Evolutionary conservation across 2,113 vertebrate genomes (phyloP).

Genomic region (Petromus typicus): DNA sequence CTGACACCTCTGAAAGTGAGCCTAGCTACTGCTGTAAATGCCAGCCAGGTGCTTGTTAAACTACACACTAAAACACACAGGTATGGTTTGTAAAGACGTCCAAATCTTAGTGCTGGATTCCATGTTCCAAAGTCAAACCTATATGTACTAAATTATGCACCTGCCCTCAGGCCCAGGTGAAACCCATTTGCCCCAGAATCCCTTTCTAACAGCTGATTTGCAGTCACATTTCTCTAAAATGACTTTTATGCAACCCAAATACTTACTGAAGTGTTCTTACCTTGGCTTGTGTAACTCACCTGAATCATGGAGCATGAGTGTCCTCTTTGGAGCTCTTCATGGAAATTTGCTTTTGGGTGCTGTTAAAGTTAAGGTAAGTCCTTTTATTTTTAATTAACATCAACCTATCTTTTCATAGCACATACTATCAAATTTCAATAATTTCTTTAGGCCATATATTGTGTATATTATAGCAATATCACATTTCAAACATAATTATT

Average conservation of each 20-base stretch:
- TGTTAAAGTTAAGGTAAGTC: neutral
- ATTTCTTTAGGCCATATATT: too few relatives aligned
- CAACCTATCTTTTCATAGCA: neutral
- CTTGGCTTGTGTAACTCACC: neutral
- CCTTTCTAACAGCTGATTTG: neutral
- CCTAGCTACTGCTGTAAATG: neutral
- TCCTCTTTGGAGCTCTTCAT: too few relatives aligned
- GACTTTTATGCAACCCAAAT: neutral
- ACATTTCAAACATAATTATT: too few relatives aligned
- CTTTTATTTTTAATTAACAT: neutral
- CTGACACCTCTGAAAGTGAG: neutral
- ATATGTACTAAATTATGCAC: neutral
- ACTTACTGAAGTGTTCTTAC: neutral
- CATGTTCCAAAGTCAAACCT: too few relatives aligned
- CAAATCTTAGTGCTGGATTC: neutral
- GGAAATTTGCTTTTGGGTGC: neutral
- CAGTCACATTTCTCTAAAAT: neutral
- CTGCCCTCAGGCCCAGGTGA: neutral
- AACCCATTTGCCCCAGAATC: neutral
- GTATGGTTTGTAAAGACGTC: neutral
- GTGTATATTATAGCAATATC: too few relatives aligned
- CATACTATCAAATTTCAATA: neutral
- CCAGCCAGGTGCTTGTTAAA: neutral
- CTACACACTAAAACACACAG: neutral
- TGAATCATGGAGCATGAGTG: neutral